Base-by-base conservation (phyloP, 2,797 vertebrate species). In the Coreius guichenoti region DNA sequence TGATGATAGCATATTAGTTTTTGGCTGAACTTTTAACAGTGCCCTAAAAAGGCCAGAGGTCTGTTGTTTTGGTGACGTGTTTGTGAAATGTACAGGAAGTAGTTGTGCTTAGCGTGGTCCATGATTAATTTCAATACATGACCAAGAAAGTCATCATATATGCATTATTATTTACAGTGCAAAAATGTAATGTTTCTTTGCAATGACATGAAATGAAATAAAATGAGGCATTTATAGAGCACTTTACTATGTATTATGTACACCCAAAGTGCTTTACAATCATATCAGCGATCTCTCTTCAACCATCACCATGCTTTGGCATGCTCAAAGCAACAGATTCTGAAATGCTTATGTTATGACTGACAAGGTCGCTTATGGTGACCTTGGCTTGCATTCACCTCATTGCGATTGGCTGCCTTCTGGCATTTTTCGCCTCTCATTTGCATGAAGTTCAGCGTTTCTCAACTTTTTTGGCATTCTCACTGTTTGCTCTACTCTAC, bases 351-450 rank as follows among this genome's bases (percentile, higher is more conserved):
- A 1, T 80, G 77, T 80, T 47, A 1, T 80, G 77, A 80, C 45
- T 80, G 78, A 80, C 78, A 80, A 51, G 78, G 63, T 67, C 3
- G 4, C 26, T 67, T 29, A 45, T 54, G 80, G 39, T 3, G n/a
- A 82, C 80, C 80, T 72, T 72, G 68, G 80, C 80, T 82, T 82
- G 68, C 8, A 1, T 70, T 70, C 47, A 45, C 51, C 33, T 72
- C 51, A 70, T 21, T 58, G 68, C 7, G 31, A 82, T 31, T 31
- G 80, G 51, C n/a, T 56, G 68, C 67, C 36, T 26, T 72, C 17
- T 16, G 45, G 47, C 36, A 69, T 78, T 78, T 43, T 39, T 33
- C 12, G 12, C 51, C 19, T 70, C 17, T 61, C 13, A 47, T 72
- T 47, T 78, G n/a, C 67, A 79, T 79, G 36, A 72, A 63, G 39